phyloP scores from a whole-genome alignment of 2,797 vertebrate genomes.

The Ctenosaura bakeri region DNA sequence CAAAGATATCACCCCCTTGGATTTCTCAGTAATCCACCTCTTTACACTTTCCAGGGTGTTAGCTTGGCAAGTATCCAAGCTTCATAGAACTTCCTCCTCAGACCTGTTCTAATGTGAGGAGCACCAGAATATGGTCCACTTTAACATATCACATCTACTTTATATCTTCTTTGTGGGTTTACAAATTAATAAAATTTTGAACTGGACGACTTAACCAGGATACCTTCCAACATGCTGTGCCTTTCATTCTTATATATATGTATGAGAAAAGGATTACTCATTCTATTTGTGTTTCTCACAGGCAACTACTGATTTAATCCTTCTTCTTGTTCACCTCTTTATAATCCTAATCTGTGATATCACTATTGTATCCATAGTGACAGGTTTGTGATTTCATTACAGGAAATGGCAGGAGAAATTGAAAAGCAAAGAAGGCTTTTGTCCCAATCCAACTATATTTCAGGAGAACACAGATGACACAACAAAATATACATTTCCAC shows the following conservation, averaged over 20 bases:
- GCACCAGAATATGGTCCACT: background rate
- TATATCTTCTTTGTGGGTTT: background rate
- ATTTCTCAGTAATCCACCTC: background rate
- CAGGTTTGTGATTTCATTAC: slow-evolving; percentile 62
- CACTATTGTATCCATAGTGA: slow-evolving; percentile 61
- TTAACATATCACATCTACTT: background rate
- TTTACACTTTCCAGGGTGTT: background rate
- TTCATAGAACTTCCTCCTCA: background rate
- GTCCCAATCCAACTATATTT: slow-evolving; percentile 66
- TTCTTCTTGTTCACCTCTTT: slow-evolving; percentile 56
- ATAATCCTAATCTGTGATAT: slow-evolving; percentile 65
- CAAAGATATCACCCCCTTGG: background rate
- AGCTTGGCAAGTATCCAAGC: background rate
- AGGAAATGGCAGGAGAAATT: slow-evolving; percentile 62
- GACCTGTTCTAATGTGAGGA: background rate
- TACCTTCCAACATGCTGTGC: background rate
- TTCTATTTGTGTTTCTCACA: slow-evolving; percentile 9
- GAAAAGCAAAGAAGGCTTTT: slow-evolving; percentile 56
- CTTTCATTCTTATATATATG: background rate
- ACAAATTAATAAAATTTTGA: background rate
- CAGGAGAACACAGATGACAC: slow-evolving; percentile 47
- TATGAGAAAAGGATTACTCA: background rate
- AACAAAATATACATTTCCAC: slow-evolving; percentile 60
- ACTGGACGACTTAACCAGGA: background rate
- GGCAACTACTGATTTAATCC: slow-evolving; percentile 6